These are phyloP conservation scores for Neomorphus geoffroyi DNA, from an alignment of 2,797 vertebrate genomes.

Conservation along the genomic window DNA sequence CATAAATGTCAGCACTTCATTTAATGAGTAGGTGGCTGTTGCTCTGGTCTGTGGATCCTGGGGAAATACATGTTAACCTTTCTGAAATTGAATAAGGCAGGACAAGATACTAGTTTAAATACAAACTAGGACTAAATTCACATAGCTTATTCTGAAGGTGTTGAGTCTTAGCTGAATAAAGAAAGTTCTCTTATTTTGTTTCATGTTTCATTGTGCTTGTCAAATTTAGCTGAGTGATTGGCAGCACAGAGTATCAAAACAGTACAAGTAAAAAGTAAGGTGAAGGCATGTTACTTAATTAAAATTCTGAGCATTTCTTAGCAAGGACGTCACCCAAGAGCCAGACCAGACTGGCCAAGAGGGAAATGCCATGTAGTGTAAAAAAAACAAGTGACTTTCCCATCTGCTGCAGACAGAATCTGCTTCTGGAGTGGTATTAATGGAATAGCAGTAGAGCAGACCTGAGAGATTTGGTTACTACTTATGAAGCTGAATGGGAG, in stretches of 20 bases:
- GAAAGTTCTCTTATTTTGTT: neutral
- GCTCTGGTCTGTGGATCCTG: neutral
- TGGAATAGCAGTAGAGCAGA: neutral
- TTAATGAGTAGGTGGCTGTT: constrained; percentile 20
- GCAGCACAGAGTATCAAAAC: neutral
- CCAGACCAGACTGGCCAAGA: neutral
- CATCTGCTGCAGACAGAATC: neutral
- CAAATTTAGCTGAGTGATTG: neutral
- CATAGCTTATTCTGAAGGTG: neutral
- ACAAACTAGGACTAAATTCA: neutral
- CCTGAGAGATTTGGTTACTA: neutral
- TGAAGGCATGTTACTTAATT: neutral
- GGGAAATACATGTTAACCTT: neutral
- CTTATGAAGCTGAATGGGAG: neutral
- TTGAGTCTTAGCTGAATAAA: neutral
- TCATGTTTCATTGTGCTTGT: neutral
- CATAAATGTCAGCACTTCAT: neutral
- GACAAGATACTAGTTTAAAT: constrained; percentile 2
- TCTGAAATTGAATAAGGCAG: neutral
- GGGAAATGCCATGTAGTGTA: neutral
- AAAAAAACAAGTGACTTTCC: neutral
- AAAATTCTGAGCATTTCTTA: neutral
- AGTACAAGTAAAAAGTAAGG: neutral
- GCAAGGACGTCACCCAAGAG: neutral
- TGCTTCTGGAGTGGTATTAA: neutral